phyloP scores from a whole-genome alignment of 2,888 invertebrate genomes.

The Ophion ventricosus region DNA sequence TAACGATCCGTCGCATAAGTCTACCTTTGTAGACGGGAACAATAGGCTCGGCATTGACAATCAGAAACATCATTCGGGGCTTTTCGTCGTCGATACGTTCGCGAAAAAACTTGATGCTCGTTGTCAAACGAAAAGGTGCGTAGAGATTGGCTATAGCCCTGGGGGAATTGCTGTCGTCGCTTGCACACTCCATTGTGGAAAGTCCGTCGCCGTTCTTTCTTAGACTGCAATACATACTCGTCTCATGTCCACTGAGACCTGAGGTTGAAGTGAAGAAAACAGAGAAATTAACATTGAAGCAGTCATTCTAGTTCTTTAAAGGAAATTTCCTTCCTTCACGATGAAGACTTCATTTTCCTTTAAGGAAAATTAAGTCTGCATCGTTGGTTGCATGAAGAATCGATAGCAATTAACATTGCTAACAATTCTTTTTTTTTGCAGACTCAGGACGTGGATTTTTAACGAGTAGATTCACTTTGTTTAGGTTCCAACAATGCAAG shows the following conservation, averaged over 20 bases:
- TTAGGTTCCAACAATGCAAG: background rate
- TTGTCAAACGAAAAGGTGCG: constrained; percentile 89
- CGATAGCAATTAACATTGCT: background rate
- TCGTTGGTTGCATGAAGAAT: background rate
- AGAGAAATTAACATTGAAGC: background rate
- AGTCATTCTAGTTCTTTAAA: no score
- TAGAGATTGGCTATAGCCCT: constrained; percentile 86
- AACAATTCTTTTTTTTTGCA: background rate
- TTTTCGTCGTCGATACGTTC: constrained; percentile 85
- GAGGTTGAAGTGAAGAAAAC: constrained; percentile 29
- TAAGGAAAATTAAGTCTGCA: no score
- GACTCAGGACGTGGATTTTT: background rate
- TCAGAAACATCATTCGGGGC: constrained; percentile 82
- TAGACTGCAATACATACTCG: constrained; percentile 86
- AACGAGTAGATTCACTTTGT: background rate
- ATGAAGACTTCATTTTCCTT: no score
- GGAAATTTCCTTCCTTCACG: no score
- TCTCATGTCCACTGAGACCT: constrained; percentile 71
- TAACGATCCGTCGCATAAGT: constrained; percentile 55
- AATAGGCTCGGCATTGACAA: constrained; percentile 89
- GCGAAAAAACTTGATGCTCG: constrained; percentile 86
- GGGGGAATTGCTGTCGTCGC: constrained; percentile 80
- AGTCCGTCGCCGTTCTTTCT: constrained; percentile 85
- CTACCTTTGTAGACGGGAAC: constrained; percentile 91
- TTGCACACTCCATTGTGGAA: constrained; percentile 41